Percentiles rank a stretch among this genome's conserved stretches.
phyloP scores from a whole-genome alignment of 35 echinoderm and acorn worm species.

The Anneissia japonica region DNA sequence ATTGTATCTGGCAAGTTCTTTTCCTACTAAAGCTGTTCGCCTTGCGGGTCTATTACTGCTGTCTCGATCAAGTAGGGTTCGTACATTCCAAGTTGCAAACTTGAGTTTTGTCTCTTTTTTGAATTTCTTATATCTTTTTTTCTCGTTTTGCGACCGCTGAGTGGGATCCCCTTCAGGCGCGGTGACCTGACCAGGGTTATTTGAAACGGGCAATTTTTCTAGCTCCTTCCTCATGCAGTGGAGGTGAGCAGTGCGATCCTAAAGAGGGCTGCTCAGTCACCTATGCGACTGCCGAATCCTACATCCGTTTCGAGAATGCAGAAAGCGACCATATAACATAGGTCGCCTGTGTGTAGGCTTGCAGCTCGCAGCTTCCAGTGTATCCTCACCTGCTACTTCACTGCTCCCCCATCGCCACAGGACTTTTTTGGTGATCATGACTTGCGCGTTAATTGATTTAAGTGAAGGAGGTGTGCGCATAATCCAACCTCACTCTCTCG shows the following conservation, averaged over 20 bases:
- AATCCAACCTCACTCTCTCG: constrained; percentile 24
- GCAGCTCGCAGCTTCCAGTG: background rate
- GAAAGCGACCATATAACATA: background rate
- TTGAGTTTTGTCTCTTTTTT: background rate
- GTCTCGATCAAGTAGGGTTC: constrained; percentile 12
- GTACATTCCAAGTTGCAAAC: constrained; percentile 1
- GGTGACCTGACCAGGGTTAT: background rate
- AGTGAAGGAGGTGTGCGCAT: constrained; percentile 20
- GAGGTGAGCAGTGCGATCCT: background rate
- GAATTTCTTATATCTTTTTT: background rate
- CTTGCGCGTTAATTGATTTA: background rate
- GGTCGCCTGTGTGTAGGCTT: background rate
- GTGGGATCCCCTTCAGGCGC: background rate
- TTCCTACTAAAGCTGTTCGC: constrained; percentile 1
- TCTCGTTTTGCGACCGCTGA: constrained; percentile 3
- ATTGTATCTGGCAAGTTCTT: constrained; percentile 25
- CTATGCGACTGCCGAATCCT: background rate
- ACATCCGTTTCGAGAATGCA: background rate
- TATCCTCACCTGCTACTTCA: background rate
- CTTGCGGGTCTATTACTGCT: constrained; percentile 7
- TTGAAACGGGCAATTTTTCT: constrained; percentile 1
- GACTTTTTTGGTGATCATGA: background rate
- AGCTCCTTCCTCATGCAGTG: background rate
- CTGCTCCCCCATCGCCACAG: constrained; percentile 18
- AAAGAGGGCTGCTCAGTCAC: constrained; percentile 14